Conservation (phyloP, 1,140 invertebrate species). For the Drosophila lacertosa region DNA sequence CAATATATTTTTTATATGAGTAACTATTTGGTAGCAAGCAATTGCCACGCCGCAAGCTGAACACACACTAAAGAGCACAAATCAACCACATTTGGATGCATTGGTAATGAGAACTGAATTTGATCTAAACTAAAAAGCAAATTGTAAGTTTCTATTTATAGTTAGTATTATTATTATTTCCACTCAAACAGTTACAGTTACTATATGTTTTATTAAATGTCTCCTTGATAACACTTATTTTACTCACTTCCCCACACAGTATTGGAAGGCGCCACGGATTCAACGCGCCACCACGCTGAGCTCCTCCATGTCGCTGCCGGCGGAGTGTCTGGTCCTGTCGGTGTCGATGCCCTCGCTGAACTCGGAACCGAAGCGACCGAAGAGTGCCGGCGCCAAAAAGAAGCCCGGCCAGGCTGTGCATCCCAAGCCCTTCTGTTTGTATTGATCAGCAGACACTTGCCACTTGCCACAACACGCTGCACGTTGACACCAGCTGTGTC, state of each 20-base stretch:
- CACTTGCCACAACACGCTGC: slow-evolving; percentile 22
- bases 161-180: slow-evolving; percentile 32
- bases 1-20: slow-evolving; percentile 40
- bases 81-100: slow-evolving; percentile 73
- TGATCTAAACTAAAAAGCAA: slow-evolving; percentile 59
- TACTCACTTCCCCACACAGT: slow-evolving; percentile 43
- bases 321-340: slow-evolving; percentile 81
- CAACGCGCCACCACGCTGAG: slow-evolving; percentile 80
- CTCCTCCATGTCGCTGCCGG: slow-evolving; percentile 83
- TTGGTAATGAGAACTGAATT: slow-evolving; percentile 69
- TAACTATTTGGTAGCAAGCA: slow-evolving; percentile 25
- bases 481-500: slow-evolving; percentile 29
- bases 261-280: slow-evolving; percentile 81
- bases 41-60: slow-evolving; percentile 66
- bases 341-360: slow-evolving; percentile 83
- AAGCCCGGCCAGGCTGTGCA: slow-evolving; percentile 76
- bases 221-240: not conserved
- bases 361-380: slow-evolving; percentile 74
- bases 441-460: slow-evolving; percentile 50
- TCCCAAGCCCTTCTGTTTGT: slow-evolving; percentile 81
- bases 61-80: slow-evolving; percentile 63
- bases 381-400: slow-evolving; percentile 81
- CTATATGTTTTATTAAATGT: slow-evolving; percentile 1
- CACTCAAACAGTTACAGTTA: not conserved
- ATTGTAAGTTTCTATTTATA: slow-evolving; percentile 74